A percentile compares a stretch with the other conserved stretches of the same genome.
These are phyloP conservation scores for Nowickia ferox DNA, from an alignment of 2,888 invertebrate genomes.

Conservation along the genomic window DNA sequence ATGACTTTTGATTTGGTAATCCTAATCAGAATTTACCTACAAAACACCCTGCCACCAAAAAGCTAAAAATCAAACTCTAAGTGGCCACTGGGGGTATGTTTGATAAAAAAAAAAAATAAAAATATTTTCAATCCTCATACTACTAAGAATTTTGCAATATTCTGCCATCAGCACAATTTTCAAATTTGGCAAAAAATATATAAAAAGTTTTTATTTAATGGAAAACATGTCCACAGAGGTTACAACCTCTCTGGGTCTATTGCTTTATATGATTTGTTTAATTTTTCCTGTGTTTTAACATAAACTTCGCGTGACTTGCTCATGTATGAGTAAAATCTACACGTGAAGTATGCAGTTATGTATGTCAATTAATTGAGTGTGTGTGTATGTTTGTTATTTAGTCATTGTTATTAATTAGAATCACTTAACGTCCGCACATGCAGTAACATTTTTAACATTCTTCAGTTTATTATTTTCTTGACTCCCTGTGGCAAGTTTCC, in stretches of 20 bases:
- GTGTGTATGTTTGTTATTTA: conserved; percentile 36
- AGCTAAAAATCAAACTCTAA: neutral
- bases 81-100: neutral
- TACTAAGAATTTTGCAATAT: neutral
- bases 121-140: conserved; percentile 18
- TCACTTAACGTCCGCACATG: conserved; percentile 57
- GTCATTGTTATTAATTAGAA: conserved; percentile 60
- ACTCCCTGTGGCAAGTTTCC: neutral
- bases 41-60: no score
- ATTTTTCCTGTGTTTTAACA: neutral
- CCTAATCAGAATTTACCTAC: no score
- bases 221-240: neutral
- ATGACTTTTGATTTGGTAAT: no score
- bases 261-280: neutral
- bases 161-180: neutral
- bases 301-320: conserved; percentile 42
- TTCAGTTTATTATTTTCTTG: neutral
- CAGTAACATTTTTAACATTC: conserved; percentile 29
- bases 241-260: neutral
- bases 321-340: conserved; percentile 10
- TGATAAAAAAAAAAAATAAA: neutral
- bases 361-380: neutral
- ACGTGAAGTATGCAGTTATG: neutral
- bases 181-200: neutral
- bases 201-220: conserved; percentile 25